phyloP scores from a whole-genome alignment of 2,888 invertebrate species.

The Hyles lineata region DNA sequence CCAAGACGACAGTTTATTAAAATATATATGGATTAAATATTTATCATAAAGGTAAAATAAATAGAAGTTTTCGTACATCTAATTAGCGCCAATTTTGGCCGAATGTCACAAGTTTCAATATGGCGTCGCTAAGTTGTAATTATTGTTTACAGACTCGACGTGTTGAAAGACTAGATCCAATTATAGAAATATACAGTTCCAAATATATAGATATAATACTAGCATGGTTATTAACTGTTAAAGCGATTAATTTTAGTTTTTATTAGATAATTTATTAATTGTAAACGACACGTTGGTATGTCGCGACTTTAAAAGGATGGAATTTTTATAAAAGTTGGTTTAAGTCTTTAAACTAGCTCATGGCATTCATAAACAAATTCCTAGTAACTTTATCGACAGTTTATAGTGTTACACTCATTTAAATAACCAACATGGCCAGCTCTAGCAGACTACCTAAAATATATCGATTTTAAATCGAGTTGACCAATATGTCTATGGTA shows the following conservation, averaged over 20 bases:
- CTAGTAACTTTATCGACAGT: too few species aligned
- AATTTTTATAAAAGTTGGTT: not conserved
- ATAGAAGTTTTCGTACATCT: not conserved
- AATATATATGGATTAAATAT: too few species aligned
- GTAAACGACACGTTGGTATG: slow-evolving; percentile 26
- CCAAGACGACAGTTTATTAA: too few species aligned
- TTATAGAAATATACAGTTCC: slow-evolving; percentile 31
- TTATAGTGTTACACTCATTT: too few species aligned
- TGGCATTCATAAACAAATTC: too few species aligned
- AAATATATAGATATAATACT: slow-evolving; percentile 31
- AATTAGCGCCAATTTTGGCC: not conserved
- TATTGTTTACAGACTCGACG: not conserved
- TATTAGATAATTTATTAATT: slow-evolving; percentile 37
- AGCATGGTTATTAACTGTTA: slow-evolving; percentile 31
- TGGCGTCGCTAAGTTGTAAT: not conserved
- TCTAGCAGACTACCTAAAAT: not conserved
- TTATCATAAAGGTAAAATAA: too few species aligned
- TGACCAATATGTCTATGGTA: too few species aligned
- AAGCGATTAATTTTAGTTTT: slow-evolving; percentile 33
- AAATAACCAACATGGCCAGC: too few species aligned
- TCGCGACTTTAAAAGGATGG: slow-evolving; percentile 30
- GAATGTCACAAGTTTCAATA: not conserved
- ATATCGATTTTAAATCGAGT: not conserved
- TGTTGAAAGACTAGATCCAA: not conserved
- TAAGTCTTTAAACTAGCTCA: too few species aligned